Percentiles rank a stretch among this genome's conserved stretches.
phyloP scores from a whole-genome alignment of 1,140 invertebrate species.

The Eriocheir sinensis region DNA sequence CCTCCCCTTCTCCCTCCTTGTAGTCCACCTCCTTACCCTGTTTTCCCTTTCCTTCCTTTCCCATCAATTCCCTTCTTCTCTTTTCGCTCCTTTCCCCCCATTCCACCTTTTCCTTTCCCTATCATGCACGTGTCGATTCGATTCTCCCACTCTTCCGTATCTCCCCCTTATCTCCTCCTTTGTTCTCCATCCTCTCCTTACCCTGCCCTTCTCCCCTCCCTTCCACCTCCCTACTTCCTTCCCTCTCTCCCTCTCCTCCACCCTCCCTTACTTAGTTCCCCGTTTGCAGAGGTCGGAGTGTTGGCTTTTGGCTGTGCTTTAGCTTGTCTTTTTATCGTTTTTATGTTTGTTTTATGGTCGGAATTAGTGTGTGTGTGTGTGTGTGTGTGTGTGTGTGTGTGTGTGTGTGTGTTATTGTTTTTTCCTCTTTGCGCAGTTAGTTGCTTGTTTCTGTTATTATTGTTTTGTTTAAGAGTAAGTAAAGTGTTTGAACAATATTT shows the following conservation, averaged over 20 bases:
- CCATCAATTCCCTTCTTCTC: too few relatives aligned
- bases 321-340: background rate
- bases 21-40: too few relatives aligned
- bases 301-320: too few relatives aligned
- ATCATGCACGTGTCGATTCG: too few relatives aligned
- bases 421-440: background rate
- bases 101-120: too few relatives aligned
- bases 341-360: background rate
- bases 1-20: too few relatives aligned
- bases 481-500: too few relatives aligned
- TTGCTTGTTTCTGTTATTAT: background rate
- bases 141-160: background rate
- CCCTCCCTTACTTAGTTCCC: background rate
- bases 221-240: background rate
- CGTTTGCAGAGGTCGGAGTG: background rate
- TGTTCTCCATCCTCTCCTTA: background rate
- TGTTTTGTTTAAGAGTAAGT: background rate
- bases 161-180: background rate
- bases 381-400: background rate
- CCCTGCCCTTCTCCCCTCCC: background rate
- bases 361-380: background rate
- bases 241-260: background rate
- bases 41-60: too few relatives aligned
- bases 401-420: background rate
- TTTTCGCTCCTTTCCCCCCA: too few relatives aligned